Evolutionary conservation across 2,888 invertebrate species (phyloP), one percentile per base, ranked within the genome.

Genomic region (Euplexia lucipara): DNA sequence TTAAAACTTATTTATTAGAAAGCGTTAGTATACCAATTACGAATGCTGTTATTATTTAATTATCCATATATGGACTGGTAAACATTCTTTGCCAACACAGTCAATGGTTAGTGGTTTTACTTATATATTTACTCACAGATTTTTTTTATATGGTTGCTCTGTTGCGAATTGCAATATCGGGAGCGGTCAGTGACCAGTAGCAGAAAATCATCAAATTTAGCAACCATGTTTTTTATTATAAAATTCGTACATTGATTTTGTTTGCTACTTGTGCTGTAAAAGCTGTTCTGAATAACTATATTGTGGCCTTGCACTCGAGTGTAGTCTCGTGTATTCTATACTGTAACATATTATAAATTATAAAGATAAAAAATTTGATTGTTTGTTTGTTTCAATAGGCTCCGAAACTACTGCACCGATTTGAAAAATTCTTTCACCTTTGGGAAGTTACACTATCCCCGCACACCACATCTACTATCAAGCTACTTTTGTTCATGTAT

Each of bases 1-100:
- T 63, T 60, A 42, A 48, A 51, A 71, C 41, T 51, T 48, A 78
- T 57, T 67, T 63, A 79, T 62, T 70, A 47, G 58, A 53, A 57
- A 62, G 57, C 59, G 37, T 62, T 39, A 0, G 16, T 26, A 22
- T 16, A 76, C 4, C 45, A 73, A 70, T 76, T 59, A 59, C 10
- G 39, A 54, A 42, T 70, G 12, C 51, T 71, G 32, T 56, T 63
- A 45, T 16, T 62, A 16, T 53, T 58, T 56, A 35, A 75, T 56
- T 18, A 64, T 56, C 30, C 22, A 59, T 52, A 44, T 52, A 22
- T 70, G 30, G 22, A 56, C 48, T 45, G 64, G 53, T 59, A 70
- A 56, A 16, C 30, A 39, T 34, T 47, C 2, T 47, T 52, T 1
- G 32, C 26, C 35, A 16, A 26, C n/a, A 9, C 20, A 30, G 3